phyloP scores from a whole-genome alignment of 2,797 vertebrate genomes.

The Lagorchestes hirsutus region DNA sequence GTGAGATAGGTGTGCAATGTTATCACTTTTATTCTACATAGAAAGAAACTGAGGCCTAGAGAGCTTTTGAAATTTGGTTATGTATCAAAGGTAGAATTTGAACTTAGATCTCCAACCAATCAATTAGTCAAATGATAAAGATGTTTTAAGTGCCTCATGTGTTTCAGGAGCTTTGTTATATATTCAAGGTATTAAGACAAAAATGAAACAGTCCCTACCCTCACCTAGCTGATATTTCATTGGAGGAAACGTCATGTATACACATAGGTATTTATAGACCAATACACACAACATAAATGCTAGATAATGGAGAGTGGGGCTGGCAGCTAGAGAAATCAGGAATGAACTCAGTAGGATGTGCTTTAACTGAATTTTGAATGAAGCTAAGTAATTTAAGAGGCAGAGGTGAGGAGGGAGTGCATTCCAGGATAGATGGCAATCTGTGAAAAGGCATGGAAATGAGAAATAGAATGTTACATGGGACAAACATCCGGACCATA shows the following conservation, averaged over 20 bases:
- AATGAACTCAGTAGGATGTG: not conserved
- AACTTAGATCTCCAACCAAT: not conserved
- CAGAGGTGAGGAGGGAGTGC: no score
- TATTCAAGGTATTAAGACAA: no score
- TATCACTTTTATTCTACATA: conserved; percentile 2
- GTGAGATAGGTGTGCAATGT: not conserved
- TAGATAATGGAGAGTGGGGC: not conserved
- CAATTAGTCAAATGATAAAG: not conserved
- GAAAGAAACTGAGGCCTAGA: not conserved
- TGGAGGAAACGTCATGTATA: not conserved
- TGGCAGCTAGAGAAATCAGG: not conserved
- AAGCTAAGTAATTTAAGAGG: no score
- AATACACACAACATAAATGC: not conserved
- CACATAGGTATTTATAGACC: not conserved
- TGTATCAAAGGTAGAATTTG: not conserved
- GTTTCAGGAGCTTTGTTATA: no score
- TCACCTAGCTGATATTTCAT: not conserved
- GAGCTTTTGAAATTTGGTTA: not conserved
- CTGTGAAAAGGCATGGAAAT: not conserved
- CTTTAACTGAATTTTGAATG: not conserved
- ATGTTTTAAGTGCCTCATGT: no score
- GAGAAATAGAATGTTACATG: no score
- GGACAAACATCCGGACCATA: no score
- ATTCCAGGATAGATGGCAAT: no score
- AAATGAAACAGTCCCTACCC: not conserved